These are phyloP conservation scores for Zeus faber DNA, from an alignment of 2,113 vertebrate species.

Conservation along the genomic window DNA sequence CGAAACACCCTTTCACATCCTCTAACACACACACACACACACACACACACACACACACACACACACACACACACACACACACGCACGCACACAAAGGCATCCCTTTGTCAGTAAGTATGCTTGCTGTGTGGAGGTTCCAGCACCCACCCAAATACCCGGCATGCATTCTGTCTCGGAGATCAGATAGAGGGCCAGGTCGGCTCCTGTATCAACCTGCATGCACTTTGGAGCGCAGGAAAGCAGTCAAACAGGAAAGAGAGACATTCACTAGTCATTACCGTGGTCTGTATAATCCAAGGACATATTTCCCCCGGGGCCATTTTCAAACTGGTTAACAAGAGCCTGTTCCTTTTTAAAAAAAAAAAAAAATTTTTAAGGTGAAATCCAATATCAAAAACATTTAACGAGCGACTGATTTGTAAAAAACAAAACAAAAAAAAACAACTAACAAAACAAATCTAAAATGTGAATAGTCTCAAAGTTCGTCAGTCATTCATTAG, in stretches of 20 bases:
- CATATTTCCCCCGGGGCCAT: too few species aligned
- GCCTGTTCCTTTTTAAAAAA: too few species aligned
- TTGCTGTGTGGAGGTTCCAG: not conserved
- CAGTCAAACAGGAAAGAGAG: conserved; percentile 23
- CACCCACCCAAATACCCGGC: conserved; percentile 17
- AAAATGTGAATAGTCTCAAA: too few species aligned
- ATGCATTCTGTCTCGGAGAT: conserved; percentile 23
- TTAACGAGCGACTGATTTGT: too few species aligned
- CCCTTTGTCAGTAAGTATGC: not conserved
- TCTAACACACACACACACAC: conserved; percentile 1
- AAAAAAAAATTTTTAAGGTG: too few species aligned
- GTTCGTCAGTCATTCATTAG: too few species aligned
- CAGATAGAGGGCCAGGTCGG: conserved; percentile 16
- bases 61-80: not conserved
- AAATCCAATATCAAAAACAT: too few species aligned
- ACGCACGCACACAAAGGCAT: not conserved
- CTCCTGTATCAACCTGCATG: conserved; percentile 48
- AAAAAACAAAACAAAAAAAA: too few species aligned
- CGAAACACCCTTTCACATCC: not conserved
- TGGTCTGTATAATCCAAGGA: too few species aligned
- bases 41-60: conserved; percentile 6
- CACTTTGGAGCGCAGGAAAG: conserved; percentile 38
- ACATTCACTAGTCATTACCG: not conserved
- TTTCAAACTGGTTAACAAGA: too few species aligned
- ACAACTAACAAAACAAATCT: too few species aligned